These are phyloP conservation scores for Synanceia verrucosa DNA, from an alignment of 2,797 vertebrate species.

Conservation along the genomic window DNA sequence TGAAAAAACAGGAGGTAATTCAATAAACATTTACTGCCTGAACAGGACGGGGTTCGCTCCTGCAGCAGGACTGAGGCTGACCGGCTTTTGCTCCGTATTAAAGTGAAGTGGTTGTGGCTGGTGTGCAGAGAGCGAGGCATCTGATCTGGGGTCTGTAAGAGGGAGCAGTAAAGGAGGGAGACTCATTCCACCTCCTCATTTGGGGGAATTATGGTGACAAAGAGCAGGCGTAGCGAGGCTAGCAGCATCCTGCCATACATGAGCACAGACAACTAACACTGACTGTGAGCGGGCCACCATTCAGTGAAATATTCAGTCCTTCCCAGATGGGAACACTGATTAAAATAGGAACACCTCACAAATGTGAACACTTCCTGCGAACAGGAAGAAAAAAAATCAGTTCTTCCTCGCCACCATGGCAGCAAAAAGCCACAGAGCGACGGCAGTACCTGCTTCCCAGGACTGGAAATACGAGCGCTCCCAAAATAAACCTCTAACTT, in stretches of 20 bases:
- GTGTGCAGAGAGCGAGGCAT: constrained; percentile 61
- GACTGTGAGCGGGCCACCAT: too few species aligned
- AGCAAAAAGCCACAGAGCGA: constrained; percentile 56
- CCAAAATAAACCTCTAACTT: constrained; percentile 81
- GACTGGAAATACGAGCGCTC: constrained; percentile 63
- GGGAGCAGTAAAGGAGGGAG: constrained; percentile 58
- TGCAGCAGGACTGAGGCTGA: constrained; percentile 24
- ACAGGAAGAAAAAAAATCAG: constrained; percentile 26
- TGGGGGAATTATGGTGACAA: constrained; percentile 74
- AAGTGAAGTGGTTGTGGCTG: constrained; percentile 73
- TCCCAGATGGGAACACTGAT: constrained; percentile 29
- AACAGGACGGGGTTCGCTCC: constrained; percentile 48
- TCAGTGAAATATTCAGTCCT: too few species aligned
- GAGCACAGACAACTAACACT: constrained; percentile 12
- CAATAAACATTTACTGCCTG: constrained; percentile 69
- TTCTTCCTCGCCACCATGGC: constrained; percentile 39
- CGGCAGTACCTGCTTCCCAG: constrained; percentile 73
- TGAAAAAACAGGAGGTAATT: constrained; percentile 64
- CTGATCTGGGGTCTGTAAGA: constrained; percentile 67
- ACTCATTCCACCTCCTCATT: constrained; percentile 70
- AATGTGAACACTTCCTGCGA: too few species aligned
- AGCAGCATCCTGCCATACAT: constrained; percentile 53
- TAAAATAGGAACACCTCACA: constrained; percentile 62
- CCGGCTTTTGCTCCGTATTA: constrained; percentile 54
- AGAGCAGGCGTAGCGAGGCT: constrained; percentile 61